Evolutionary conservation across 2,888 invertebrate genomes (phyloP).

Genomic region (Pyralis farinalis): DNA sequence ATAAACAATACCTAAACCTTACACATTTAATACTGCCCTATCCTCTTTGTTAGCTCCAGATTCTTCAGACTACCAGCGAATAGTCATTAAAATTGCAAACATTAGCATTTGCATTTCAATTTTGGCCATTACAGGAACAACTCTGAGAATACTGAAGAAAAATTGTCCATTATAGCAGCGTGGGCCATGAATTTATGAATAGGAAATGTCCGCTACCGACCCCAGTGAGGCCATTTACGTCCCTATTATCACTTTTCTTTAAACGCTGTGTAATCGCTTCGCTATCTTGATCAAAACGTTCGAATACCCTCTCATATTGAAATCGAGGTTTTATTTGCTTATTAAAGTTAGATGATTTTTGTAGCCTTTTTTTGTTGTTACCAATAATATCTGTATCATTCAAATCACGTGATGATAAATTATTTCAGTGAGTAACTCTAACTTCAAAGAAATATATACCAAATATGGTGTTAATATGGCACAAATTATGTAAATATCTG

Average conservation of each 20-base stretch:
- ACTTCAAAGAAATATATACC: no score
- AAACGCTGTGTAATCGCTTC: slow-evolving; percentile 17
- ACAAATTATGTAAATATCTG: no score
- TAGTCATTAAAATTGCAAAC: slow-evolving; percentile 14
- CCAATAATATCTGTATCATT: no score
- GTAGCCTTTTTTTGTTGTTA: no score
- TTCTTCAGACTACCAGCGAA: no score
- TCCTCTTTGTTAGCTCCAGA: no score
- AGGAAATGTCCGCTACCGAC: slow-evolving; percentile 31
- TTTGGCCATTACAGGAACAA: slow-evolving; percentile 39
- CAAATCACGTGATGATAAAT: no score
- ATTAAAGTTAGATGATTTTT: no score
- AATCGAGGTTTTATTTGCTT: neutral
- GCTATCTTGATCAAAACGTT: slow-evolving; percentile 13
- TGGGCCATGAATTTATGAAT: slow-evolving; percentile 49
- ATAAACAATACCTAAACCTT: no score
- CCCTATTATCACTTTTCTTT: slow-evolving; percentile 17
- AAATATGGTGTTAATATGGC: no score
- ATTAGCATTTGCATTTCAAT: slow-evolving; percentile 45
- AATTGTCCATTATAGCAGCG: slow-evolving; percentile 34
- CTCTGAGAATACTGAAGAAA: slow-evolving; percentile 39
- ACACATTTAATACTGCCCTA: no score
- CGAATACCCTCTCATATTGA: neutral
- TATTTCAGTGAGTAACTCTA: no score
- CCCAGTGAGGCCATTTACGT: slow-evolving; percentile 27